Conservation (phyloP, 2,888 invertebrate species). For the Gibbula magus region DNA sequence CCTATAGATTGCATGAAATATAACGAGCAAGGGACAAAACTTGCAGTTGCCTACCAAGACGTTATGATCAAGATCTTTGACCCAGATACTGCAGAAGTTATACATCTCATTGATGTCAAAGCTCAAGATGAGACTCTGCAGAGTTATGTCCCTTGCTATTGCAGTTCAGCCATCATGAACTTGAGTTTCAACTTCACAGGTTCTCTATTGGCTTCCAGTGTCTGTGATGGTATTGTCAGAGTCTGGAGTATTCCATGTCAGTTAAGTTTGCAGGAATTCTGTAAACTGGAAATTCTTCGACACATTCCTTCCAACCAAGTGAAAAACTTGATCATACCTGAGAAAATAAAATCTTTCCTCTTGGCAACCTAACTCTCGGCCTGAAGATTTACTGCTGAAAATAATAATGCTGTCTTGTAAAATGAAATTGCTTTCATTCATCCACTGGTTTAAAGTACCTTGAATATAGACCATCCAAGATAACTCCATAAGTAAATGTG, state of each 20-base stretch:
- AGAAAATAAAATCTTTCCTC: slow-evolving; percentile 41
- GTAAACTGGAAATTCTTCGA: slow-evolving; percentile 54
- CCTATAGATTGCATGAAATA: slow-evolving; percentile 54
- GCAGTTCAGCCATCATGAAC: slow-evolving; percentile 49
- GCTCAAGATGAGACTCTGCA: slow-evolving; percentile 35
- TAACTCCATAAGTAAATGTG: too few relatives aligned
- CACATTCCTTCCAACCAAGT: slow-evolving; percentile 43
- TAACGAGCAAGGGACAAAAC: slow-evolving; percentile 43
- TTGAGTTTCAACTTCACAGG: slow-evolving; percentile 58
- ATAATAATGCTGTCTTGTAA: too few relatives aligned
- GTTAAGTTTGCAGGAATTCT: slow-evolving; percentile 54
- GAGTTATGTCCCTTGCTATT: slow-evolving; percentile 24
- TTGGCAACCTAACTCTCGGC: not conserved
- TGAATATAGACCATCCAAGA: too few relatives aligned
- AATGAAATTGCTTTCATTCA: too few relatives aligned
- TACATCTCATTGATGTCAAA: slow-evolving; percentile 49
- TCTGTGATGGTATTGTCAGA: slow-evolving; percentile 59
- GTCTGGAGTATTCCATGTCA: slow-evolving; percentile 56
- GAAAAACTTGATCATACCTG: slow-evolving; percentile 52
- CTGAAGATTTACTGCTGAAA: too few relatives aligned
- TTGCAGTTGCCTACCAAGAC: slow-evolving; percentile 52
- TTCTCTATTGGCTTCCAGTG: slow-evolving; percentile 53
- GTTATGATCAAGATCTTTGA: slow-evolving; percentile 48
- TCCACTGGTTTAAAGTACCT: too few relatives aligned
- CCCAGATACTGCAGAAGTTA: slow-evolving; percentile 33